Base-by-base conservation (phyloP, 2,888 invertebrate genomes). In the Xanthostigma xanthostigma region DNA sequence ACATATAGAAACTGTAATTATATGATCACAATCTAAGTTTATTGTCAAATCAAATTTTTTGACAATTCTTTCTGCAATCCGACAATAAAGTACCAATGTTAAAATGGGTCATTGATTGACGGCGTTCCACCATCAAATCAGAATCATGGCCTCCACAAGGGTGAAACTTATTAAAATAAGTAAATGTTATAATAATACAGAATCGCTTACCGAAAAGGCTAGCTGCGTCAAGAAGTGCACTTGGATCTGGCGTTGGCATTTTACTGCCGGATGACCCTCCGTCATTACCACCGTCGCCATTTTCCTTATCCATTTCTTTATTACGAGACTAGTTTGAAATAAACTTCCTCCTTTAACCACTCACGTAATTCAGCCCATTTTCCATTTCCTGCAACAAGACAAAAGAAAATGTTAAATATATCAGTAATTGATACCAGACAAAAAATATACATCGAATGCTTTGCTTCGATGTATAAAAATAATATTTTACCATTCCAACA, bases 171-270 rank as follows among this genome's bases (percentile, higher is more conserved):
- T 4, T 17, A 17, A 17, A 17, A 17, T 17, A 49, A 41, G 39
- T 12, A 52, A 36, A 36, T 39, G 40, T 41, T 36, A n/a, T n/a
- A 8, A 49, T 35, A 50, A 36, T 36, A 27, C 44, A 44, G 37
- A 56, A 56, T 62, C 51, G 64, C 72, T 70, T 60, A 73, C 74
- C 81, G 62, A 84, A 83, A 56, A 84, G 73, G 55, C 81, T 80
- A 60, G 86, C 84, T 57, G 88, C 85, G 71, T 88, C 88, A 66
- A 88, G 77, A 57, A 87, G 72, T 55, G 83, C 79, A 58, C 81
- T 75, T 54, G 79, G 71, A 73, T 81, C 76, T 57, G 64, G 49
- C 55, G 60, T 66, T 53, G 67, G 63, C 53, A 63, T 58, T 61
- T 68, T 68, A 63, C 73, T 69, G 70, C 61, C 66, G 59, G 76